phyloP scores from a whole-genome alignment of 2,888 invertebrate species.

The Ichneumoninae sp. region DNA sequence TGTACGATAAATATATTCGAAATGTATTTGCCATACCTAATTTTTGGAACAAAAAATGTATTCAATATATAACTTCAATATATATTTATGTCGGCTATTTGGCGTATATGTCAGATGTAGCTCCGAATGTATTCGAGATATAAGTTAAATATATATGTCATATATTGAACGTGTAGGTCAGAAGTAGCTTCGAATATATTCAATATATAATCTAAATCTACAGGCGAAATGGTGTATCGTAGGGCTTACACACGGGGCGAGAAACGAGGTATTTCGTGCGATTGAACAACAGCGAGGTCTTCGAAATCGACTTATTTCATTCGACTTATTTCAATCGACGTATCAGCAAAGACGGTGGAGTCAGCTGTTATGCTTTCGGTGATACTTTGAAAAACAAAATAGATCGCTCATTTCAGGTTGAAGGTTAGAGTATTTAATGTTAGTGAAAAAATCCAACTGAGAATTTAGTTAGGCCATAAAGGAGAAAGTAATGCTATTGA shows the following conservation, averaged over 20 bases:
- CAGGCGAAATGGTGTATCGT: constrained; percentile 24
- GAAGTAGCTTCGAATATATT: no score
- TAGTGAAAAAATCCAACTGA: constrained; percentile 25
- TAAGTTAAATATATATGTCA: no score
- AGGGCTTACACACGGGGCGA: constrained; percentile 35
- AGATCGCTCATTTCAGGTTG: constrained; percentile 5
- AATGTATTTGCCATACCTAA: no score
- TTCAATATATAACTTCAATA: no score
- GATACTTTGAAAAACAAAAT: constrained; percentile 36
- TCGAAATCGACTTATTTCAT: constrained; percentile 40
- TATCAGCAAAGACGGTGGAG: constrained; percentile 1
- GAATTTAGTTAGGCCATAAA: constrained; percentile 25
- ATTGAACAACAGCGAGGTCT: constrained; percentile 18
- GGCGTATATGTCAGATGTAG: no score
- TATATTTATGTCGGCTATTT: no score
- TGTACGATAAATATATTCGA: no score
- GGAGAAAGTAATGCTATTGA: constrained; percentile 31
- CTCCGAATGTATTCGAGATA: no score
- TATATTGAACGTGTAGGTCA: no score
- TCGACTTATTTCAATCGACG: no score
- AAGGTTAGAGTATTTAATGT: constrained; percentile 33
- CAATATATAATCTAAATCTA: no score
- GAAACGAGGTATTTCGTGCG: constrained; percentile 32
- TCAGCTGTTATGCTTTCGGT: constrained; percentile 30
- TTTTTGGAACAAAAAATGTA: no score